Evolutionary conservation across 2,797 vertebrate genomes (phyloP), one percentile per base, ranked within the genome.

Genomic region (Amphiprion clarkii): DNA sequence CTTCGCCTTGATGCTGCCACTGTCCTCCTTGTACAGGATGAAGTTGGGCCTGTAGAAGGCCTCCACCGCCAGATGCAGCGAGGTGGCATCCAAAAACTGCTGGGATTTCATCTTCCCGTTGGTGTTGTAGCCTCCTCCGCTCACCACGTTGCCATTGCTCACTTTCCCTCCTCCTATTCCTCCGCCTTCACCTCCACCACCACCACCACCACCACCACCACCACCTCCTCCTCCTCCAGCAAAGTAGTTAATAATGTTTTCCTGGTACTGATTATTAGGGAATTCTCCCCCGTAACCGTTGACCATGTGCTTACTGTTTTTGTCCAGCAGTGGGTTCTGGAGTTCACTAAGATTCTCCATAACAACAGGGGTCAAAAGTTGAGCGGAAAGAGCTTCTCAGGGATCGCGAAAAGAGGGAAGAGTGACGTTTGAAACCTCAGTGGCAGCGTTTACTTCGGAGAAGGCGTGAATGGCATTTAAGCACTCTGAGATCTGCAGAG

Each of bases 281-380:
- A 97, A 96, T 81, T 97, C 95, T 25, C 95, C 96, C 55, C 95
- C 95, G 48, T 97, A 99, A 78, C 96, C 94, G n/a, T 76, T 95
- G 33, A 94, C 93, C 82, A 97, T 94, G 59, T 97, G 97, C 76
- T 96, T 94, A 0, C 95, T 96, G 91, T 95, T 95, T 83, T 96
- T 96, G 88, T 98, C 96, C 93, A 99, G 77, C 86, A 99, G 90
- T 0, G 98, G 98, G 86, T 98, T 98, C 86, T 98, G 97, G 58
- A 99, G 96, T 92, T 99, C 97, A 6, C 95, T 97, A 46, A 98
- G 93, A 1, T 96, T 98, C 90, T 99, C 98, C 98, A 99, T 99
- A 82, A 81, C 87, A 60, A 21, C 72, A 10, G 40, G 2, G 42
- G 39, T 73, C 51, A 71, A 82, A 68, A 46, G 46, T n/a, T 52